A percentile compares a stretch with the other conserved stretches of the same genome.
These are phyloP conservation scores for Lordiphosa andalusiaca DNA, from an alignment of 2,888 invertebrate genomes.

Conservation along the genomic window DNA sequence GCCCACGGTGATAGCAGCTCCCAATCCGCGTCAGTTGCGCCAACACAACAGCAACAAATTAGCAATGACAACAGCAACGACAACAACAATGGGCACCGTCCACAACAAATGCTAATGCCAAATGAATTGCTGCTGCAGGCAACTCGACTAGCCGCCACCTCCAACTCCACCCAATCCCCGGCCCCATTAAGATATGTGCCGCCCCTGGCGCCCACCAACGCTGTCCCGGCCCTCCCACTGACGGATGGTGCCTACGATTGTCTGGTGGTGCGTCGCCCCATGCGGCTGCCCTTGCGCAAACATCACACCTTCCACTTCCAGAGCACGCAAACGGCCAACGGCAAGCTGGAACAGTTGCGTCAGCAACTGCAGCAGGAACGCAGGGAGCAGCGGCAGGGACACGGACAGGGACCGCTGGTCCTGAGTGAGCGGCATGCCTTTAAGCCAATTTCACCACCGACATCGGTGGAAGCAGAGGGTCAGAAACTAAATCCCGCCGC, in stretches of 20 bases:
- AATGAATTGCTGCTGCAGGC: slow-evolving; percentile 57
- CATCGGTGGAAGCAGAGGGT: slow-evolving; percentile 26
- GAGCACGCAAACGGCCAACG: slow-evolving; percentile 77
- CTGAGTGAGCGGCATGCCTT: slow-evolving; percentile 78
- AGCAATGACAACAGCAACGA: slow-evolving; percentile 16
- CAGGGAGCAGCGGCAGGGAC: slow-evolving; percentile 39
- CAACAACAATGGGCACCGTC: slow-evolving; percentile 42
- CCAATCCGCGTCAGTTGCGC: slow-evolving; percentile 57
- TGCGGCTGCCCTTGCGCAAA: slow-evolving; percentile 79
- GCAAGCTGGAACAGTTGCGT: slow-evolving; percentile 72
- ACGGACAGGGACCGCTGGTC: slow-evolving; percentile 62
- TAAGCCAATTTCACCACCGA: slow-evolving; percentile 78
- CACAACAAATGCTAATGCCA: slow-evolving; percentile 65
- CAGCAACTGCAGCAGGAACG: slow-evolving; percentile 54
- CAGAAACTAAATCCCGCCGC: slow-evolving; percentile 69
- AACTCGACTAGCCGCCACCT: slow-evolving; percentile 47
- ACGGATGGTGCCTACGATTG: slow-evolving; percentile 47
- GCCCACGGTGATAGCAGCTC: slow-evolving; percentile 58
- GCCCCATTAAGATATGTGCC: slow-evolving; percentile 64
- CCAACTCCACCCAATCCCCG: slow-evolving; percentile 37
- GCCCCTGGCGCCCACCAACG: slow-evolving; percentile 30
- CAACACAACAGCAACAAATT: slow-evolving; percentile 61
- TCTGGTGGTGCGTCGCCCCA: slow-evolving; percentile 68
- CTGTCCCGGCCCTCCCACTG: slow-evolving; percentile 31
- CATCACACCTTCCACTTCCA: slow-evolving; percentile 81